Conservation (phyloP, 2,888 invertebrate genomes). For the Coremacera marginata region DNA sequence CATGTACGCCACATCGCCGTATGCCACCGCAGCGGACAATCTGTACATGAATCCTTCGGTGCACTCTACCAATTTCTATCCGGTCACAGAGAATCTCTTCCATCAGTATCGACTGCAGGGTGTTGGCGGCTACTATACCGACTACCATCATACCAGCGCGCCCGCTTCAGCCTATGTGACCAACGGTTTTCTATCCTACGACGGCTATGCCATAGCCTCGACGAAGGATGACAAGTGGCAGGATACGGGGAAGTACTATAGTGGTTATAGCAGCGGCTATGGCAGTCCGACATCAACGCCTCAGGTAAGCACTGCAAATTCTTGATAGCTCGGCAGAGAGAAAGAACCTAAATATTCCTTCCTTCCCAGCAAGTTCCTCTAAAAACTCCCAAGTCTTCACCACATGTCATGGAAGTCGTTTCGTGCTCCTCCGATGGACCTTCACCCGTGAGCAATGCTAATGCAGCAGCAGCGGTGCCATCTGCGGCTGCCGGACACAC, state of each 20-base stretch:
- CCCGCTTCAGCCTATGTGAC: conserved; percentile 76
- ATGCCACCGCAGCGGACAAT: conserved; percentile 77
- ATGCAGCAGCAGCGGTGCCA: conserved; percentile 14
- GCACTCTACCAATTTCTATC: conserved; percentile 80
- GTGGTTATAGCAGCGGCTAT: conserved; percentile 69
- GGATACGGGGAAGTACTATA: conserved; percentile 71
- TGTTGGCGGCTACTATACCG: conserved; percentile 80
- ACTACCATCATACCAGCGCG: conserved; percentile 77
- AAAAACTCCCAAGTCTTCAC: conserved; percentile 69
- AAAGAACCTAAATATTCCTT: neutral
- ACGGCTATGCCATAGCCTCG: conserved; percentile 72
- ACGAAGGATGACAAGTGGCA: conserved; percentile 69
- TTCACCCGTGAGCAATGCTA: conserved; percentile 60
- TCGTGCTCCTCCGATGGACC: conserved; percentile 69
- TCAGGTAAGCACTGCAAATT: conserved; percentile 57
- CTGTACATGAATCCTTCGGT: conserved; percentile 70
- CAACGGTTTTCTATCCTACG: conserved; percentile 82
- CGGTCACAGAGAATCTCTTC: conserved; percentile 87
- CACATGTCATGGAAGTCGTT: conserved; percentile 69
- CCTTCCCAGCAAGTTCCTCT: conserved; percentile 61
- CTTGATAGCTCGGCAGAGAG: neutral
- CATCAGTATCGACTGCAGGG: conserved; percentile 91
- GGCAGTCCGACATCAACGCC: conserved; percentile 68
- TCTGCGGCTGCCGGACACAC: conserved; percentile 40
- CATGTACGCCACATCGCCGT: conserved; percentile 81